Conservation (phyloP, 2,113 vertebrate species). For the Otus sunia region DNA sequence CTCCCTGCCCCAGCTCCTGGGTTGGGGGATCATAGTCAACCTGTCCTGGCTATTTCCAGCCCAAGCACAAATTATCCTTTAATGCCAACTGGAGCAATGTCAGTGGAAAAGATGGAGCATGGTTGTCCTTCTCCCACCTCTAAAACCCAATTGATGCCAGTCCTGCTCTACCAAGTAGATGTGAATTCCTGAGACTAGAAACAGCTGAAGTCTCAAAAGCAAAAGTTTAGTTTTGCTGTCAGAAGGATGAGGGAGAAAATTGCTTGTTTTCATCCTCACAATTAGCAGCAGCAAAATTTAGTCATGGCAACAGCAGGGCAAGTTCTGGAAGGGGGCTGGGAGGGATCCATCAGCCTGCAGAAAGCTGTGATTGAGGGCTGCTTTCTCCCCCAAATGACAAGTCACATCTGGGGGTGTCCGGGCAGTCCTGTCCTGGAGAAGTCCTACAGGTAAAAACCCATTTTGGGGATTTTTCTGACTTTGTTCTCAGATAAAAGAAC, state of each 20-base stretch:
- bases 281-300: not conserved
- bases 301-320: not conserved
- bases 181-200: not conserved
- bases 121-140: not conserved
- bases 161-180: not conserved
- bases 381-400: not conserved
- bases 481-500: not conserved
- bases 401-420: not conserved
- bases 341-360: not conserved
- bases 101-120: not conserved
- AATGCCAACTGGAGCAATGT: rapidly evolving
- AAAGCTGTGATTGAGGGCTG: not conserved
- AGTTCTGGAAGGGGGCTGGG: not conserved
- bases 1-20: not conserved
- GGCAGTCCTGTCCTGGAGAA: not conserved
- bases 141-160: not conserved
- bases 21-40: rapidly evolving
- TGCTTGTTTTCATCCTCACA: not conserved
- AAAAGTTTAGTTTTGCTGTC: not conserved
- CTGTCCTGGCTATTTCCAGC: not conserved
- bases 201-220: not conserved
- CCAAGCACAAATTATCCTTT: not conserved
- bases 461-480: not conserved
- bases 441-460: rapidly evolving
- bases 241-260: not conserved